Evolutionary conservation across 2,888 invertebrate genomes (phyloP), one percentile per base, ranked within the genome.

Genomic region (Plebejus argus): DNA sequence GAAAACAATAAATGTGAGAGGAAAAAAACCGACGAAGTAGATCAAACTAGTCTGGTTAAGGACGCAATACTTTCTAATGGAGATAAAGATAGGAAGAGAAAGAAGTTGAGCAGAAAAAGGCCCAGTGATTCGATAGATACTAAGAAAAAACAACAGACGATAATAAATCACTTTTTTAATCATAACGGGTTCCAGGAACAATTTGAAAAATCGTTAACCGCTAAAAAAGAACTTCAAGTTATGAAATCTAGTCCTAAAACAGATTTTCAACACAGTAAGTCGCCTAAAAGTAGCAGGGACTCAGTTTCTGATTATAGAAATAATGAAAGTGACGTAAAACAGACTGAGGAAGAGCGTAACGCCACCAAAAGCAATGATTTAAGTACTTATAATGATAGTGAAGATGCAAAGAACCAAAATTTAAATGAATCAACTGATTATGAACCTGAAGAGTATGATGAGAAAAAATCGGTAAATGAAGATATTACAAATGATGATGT

Each of bases 1-100:
- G 89, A 91, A 71, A 89, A 85, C 75, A 85, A 86, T 76, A 93
- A 89, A 79, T 83, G 87, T 33, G 89, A 89, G 33, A 84, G 84
- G 3, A 87, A 85, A 77, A 15, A 28, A 28, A n/a, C 28, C 3
- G 18, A 74, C 7, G 15, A 49, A 15, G 10, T 74, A 18, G 74
- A 74, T 74, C 74, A 74, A 7, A 74, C 20, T 18, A 74, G 20
- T 49, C 49, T 74, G 18, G 74, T 49, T 28, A 49, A 49, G 28
- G 74, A 53, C 53, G 28, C 18, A 49, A 18, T 18, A 6, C 23
- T 12, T 45, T 90, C 87, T 77, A 82, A 80, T 20, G 86, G 87
- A 39, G 86, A 87, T 6, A 72, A 72, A 45, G 45, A 39, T 45
- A 74, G 18, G 12, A 49, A 49, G 53, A 74, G 49, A 53, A 74